Conservation (phyloP, 2,797 vertebrate species). For the Esox masquinongy region DNA sequence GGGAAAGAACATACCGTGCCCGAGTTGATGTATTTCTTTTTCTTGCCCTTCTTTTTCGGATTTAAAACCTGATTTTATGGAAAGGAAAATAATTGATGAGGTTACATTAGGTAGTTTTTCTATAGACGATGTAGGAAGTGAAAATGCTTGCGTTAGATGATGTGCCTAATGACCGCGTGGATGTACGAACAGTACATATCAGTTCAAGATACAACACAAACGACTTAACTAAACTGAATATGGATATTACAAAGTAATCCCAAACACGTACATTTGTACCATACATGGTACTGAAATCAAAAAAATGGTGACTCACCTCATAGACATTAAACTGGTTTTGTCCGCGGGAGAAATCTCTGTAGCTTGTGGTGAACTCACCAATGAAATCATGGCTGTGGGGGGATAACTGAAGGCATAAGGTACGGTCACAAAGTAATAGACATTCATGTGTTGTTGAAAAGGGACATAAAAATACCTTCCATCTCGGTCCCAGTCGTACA, state of each 20-base stretch:
- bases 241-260: not conserved
- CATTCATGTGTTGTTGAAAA: not conserved
- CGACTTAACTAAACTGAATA: not conserved
- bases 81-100: not conserved
- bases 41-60: conserved; percentile 94
- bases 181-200: not conserved
- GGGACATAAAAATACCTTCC: conserved; percentile 83
- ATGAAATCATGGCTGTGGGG: conserved; percentile 90
- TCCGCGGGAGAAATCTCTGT: conserved; percentile 90
- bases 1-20: conserved; percentile 83
- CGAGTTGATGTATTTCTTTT: conserved; percentile 95
- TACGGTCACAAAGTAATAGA: not conserved
- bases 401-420: not conserved
- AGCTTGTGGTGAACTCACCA: conserved; percentile 95
- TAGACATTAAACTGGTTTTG: conserved; percentile 96
- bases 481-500: conserved; percentile 95
- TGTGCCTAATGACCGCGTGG: not conserved
- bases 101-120: not conserved
- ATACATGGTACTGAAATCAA: not conserved
- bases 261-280: not conserved
- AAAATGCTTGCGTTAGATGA: not conserved
- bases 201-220: not conserved
- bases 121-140: not conserved
- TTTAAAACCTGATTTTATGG: conserved; percentile 81
- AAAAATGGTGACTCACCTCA: conserved; percentile 77